Evolutionary conservation across 2,797 vertebrate species (phyloP), one percentile per base, ranked within the genome.

Genomic region (Brotogeris chrysoptera): DNA sequence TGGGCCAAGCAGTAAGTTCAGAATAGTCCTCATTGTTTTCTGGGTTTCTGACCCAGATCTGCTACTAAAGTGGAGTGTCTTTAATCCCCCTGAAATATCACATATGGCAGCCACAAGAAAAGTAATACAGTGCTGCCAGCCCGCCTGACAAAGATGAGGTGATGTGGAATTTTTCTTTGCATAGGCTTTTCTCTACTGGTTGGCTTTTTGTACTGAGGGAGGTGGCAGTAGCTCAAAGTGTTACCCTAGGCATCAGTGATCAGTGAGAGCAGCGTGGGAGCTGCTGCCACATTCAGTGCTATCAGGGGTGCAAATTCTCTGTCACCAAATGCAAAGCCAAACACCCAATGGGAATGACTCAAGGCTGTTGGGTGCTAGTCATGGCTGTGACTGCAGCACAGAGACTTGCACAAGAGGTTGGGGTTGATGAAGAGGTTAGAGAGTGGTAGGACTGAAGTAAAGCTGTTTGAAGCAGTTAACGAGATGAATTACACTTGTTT

Each of bases 321-420:
- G 24, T 53, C 85, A 39, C 87, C 70, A 17, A 90, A 39, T 5
- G 59, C 60, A 57, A 57, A 63, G 76, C 70, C 28, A 7, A 14
- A 2, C 4, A 0, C 15, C n/a, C 57, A 46, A 27, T 55, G 55
- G 84, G 34, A 78, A 43, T 36, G 79, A 34, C 32, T 63, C 38
- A 30, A 57, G 77, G 68, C 73, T 76, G 7, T 1, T 6, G 30
- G 53, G 93, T 74, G 87, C 59, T 61, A 88, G 90, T 50, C 25
- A 2, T 61, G 84, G 39, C 79, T 95, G 90, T 81, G 87, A 92
- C 60, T 87, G 74, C 55, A 74, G 50, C 64, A 21, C 5, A 1
- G 9, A 61, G 79, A 43, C 53, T 85, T 32, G 52, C 7, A 1
- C 0, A 1, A 68, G 59, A 50, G 41, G 27, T 27, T 0, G 0